Percentiles rank a stretch among this genome's conserved stretches.
Conservation (phyloP, 2,113 vertebrate species). For the Pelvicachromis taeniatus region DNA sequence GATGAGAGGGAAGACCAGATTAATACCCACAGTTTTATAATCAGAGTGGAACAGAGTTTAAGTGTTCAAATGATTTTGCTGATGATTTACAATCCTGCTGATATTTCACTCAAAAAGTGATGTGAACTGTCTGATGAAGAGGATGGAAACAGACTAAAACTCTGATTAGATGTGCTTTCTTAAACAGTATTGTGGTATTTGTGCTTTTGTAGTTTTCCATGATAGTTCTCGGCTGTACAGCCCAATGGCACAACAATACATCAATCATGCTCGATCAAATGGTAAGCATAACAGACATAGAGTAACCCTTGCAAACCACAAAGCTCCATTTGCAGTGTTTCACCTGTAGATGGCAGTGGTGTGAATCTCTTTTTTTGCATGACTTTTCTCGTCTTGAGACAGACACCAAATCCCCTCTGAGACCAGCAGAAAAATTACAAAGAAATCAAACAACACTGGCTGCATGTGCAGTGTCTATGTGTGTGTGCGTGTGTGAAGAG, state of each 20-base stretch:
- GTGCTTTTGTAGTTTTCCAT: not conserved
- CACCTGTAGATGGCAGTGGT: constrained; percentile 24
- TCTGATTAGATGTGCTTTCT: not conserved
- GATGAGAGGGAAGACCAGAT: not conserved
- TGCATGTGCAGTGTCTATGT: not conserved
- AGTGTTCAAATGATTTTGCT: not conserved
- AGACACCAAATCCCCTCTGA: not conserved
- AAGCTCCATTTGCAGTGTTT: not conserved
- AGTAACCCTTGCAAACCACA: not conserved
- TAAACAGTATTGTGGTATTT: not conserved
- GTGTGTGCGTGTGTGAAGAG: not conserved
- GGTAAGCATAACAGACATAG: not conserved
- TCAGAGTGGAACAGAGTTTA: not conserved
- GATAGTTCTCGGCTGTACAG: not conserved
- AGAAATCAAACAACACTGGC: not conserved
- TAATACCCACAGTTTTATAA: not conserved
- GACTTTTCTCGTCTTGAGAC: not conserved
- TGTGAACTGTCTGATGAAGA: not conserved
- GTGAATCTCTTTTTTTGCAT: not conserved
- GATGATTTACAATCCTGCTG: not conserved
- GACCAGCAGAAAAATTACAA: not conserved
- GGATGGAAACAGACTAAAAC: not conserved
- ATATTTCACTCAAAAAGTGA: not conserved
- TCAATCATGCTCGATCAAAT: not conserved
- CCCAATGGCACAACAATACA: not conserved